These are phyloP conservation scores for Tiaroga cobitis DNA, from an alignment of 2,797 vertebrate species.

Conservation along the genomic window DNA sequence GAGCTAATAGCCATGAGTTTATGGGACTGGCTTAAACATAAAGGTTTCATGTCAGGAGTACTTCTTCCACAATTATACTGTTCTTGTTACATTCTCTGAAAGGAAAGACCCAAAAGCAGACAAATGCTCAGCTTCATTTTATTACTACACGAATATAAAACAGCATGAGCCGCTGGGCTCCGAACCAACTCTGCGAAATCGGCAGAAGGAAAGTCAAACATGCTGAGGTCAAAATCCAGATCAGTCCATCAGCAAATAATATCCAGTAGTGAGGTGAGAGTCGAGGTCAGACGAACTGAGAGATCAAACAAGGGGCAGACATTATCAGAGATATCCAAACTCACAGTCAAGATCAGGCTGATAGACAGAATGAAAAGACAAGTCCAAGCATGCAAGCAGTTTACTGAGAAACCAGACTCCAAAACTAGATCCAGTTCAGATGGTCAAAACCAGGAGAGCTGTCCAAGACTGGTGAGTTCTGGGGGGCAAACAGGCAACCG, in stretches of 20 bases:
- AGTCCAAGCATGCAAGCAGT: background rate
- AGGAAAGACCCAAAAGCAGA: background rate
- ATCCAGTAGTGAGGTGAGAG: background rate
- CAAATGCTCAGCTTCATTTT: background rate
- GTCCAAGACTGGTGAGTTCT: background rate
- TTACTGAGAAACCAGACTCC: background rate
- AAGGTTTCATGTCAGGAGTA: background rate
- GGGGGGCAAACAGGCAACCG: background rate
- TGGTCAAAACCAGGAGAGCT: background rate
- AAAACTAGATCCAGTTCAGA: background rate
- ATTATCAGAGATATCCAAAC: background rate
- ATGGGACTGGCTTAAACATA: background rate
- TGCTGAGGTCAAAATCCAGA: background rate
- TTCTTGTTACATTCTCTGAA: background rate
- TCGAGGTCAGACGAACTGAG: background rate
- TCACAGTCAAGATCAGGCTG: background rate
- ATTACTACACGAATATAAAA: background rate
- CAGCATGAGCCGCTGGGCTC: background rate
- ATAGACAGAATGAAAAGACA: background rate
- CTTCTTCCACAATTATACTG: background rate
- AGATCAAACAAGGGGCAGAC: background rate
- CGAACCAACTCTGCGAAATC: background rate
- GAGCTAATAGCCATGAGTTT: background rate
- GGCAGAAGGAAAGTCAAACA: background rate
- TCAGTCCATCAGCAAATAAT: background rate